Conservation (phyloP, 2,888 invertebrate species). For the Idaea aversata region DNA sequence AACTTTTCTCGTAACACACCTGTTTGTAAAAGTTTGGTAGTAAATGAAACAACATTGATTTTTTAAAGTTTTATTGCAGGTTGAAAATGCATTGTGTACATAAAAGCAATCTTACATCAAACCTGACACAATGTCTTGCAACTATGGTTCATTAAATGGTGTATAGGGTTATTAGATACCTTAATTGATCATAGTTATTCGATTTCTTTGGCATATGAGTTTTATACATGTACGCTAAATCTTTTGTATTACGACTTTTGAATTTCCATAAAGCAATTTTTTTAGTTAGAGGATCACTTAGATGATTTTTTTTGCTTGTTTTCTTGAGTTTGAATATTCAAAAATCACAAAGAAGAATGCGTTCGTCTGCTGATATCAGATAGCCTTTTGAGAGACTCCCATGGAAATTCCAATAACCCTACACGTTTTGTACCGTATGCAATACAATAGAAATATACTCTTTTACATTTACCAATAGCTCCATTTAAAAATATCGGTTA, state of each 20-base stretch:
- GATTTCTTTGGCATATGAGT: too few species aligned
- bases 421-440: neutral
- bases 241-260: too few species aligned
- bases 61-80: slow-evolving; percentile 54
- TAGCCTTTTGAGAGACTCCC: slow-evolving; percentile 2
- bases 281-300: too few species aligned
- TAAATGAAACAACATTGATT: slow-evolving; percentile 35
- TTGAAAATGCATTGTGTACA: slow-evolving; percentile 50
- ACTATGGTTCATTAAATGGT: slow-evolving; percentile 19
- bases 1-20: neutral
- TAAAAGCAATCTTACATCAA: slow-evolving; percentile 49
- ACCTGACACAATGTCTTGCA: slow-evolving; percentile 30
- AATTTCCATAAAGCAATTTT: too few species aligned
- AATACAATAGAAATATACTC: slow-evolving; percentile 13
- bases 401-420: slow-evolving; percentile 6
- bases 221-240: too few species aligned
- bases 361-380: neutral
- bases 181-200: too few species aligned
- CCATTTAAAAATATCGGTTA: slow-evolving; percentile 12
- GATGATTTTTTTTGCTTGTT: too few species aligned
- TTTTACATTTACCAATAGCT: slow-evolving; percentile 16
- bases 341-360: neutral
- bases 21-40: neutral
- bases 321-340: too few species aligned
- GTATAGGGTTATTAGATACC: neutral